Conservation (phyloP, 2,113 vertebrate genomes). For the Hydrochoerus hydrochaeris region DNA sequence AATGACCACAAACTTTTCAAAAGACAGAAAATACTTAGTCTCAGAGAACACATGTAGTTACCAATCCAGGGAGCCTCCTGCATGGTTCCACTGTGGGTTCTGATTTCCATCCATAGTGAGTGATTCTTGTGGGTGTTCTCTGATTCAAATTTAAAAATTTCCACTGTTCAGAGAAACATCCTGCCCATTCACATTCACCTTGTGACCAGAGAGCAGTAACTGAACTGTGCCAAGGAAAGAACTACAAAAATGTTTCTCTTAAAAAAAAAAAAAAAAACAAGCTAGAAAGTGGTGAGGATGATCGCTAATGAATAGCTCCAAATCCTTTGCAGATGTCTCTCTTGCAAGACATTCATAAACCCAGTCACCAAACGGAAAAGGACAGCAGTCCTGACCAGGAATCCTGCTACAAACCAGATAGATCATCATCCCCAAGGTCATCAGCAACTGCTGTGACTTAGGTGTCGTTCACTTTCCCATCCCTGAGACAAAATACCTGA, state of each 20-base stretch:
- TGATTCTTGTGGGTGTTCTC: not conserved
- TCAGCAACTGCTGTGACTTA: too few relatives aligned
- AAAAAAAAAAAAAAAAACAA: not conserved
- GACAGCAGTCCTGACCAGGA: not conserved
- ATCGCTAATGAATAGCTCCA: not conserved
- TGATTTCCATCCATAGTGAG: not conserved
- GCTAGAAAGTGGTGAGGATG: not conserved
- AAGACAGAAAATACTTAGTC: not conserved
- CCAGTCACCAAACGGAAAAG: not conserved
- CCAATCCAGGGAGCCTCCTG: not conserved
- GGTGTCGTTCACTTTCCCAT: not conserved
- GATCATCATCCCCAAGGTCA: not conserved
- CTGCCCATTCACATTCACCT: not conserved
- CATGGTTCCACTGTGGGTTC: not conserved
- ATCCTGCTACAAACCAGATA: not conserved
- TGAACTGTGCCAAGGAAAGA: not conserved
- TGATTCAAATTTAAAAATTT: not conserved
- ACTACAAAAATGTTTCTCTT: not conserved
- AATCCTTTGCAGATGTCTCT: not conserved
- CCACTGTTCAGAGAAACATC: not conserved
- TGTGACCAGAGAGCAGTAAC: not conserved
- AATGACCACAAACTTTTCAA: not conserved
- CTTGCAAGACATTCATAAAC: not conserved
- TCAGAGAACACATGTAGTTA: not conserved
- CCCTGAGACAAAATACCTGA: not conserved